phyloP scores from a whole-genome alignment of 2,113 vertebrate species.

The Aldabrachelys gigantea region DNA sequence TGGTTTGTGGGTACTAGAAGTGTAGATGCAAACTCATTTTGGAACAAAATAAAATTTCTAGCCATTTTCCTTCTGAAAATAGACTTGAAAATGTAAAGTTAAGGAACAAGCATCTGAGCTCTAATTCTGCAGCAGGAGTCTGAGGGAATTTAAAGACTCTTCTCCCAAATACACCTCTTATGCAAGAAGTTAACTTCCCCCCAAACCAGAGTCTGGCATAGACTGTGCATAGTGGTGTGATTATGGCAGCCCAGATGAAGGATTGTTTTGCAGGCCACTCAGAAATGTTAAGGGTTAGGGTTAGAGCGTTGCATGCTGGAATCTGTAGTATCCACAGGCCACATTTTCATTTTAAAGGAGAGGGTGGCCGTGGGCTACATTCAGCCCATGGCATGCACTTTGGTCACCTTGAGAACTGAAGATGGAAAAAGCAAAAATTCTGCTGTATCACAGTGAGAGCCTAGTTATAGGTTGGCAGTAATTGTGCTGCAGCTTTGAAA shows the following conservation, averaged over 20 bases:
- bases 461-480: neutral
- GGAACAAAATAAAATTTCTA: neutral
- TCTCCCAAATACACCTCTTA: neutral
- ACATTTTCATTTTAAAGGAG: neutral
- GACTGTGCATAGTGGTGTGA: neutral
- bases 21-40: neutral
- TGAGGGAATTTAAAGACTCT: neutral
- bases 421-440: neutral
- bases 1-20: neutral
- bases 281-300: neutral
- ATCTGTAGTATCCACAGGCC: neutral
- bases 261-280: neutral
- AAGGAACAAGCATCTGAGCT: neutral
- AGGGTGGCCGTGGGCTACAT: neutral
- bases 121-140: accelerated
- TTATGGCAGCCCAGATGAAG: neutral
- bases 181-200: neutral
- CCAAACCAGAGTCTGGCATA: neutral
- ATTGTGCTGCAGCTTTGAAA: neutral
- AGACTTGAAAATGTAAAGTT: neutral
- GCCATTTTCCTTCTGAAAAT: neutral
- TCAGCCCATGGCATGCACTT: neutral
- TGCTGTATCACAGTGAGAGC: neutral
- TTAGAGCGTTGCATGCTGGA: neutral
- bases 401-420: neutral